Evolutionary conservation across 1,140 invertebrate genomes (phyloP).

Genomic region (Drosophila ambigua): DNA sequence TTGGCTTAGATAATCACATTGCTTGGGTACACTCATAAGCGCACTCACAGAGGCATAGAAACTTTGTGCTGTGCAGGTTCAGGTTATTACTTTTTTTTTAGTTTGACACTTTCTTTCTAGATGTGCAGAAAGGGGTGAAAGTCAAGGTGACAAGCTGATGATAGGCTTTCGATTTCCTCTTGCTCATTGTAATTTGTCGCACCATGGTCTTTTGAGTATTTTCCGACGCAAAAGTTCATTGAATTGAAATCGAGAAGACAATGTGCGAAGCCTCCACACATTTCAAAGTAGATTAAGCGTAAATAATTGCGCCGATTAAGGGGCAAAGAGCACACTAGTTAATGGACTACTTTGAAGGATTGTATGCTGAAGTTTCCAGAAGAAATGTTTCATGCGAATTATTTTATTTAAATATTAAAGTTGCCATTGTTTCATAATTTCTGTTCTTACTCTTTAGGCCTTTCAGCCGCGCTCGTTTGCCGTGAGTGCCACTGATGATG

Average conservation of each 20-base stretch:
- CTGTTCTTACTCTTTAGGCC: conserved; percentile 42
- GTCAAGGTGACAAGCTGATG: conserved; percentile 13
- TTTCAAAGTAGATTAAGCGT: conserved; percentile 62
- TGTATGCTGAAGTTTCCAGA: background rate
- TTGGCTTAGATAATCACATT: conserved; percentile 38
- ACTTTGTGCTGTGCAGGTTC: conserved; percentile 9
- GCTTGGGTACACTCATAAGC: conserved; percentile 6
- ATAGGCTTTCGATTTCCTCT: background rate
- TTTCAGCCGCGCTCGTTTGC: conserved; percentile 58
- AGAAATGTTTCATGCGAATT: conserved; percentile 9
- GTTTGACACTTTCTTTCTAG: conserved; percentile 4
- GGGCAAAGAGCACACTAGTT: conserved; percentile 2
- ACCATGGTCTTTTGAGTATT: background rate
- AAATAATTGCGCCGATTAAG: conserved; percentile 66
- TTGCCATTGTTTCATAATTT: background rate
- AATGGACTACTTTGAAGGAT: background rate
- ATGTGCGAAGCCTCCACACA: conserved; percentile 57
- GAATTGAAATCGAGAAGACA: conserved; percentile 12
- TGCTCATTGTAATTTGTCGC: conserved; percentile 14
- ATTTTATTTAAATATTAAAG: conserved; percentile 18
- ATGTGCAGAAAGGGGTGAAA: conserved; percentile 20
- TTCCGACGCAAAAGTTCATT: background rate
- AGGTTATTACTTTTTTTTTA: conserved; percentile 4
- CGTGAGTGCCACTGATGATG: conserved; percentile 66
- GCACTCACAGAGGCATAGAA: conserved; percentile 2